Base-by-base conservation (phyloP, 2,888 invertebrate genomes). In the Agrotis exclamationis region DNA sequence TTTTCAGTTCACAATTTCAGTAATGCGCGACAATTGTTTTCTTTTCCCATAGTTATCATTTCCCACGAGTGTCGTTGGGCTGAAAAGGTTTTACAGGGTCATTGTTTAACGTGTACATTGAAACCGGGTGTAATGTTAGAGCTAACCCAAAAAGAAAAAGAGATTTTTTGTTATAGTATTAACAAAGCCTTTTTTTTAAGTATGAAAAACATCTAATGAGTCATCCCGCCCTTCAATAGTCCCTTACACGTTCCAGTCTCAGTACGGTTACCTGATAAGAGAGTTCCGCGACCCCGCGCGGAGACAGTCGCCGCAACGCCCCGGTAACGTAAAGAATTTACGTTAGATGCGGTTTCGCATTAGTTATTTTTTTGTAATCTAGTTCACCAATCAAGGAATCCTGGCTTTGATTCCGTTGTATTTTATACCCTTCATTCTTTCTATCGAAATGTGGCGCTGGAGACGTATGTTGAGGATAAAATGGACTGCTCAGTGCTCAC, bases 1-100 rank as follows among this genome's bases (percentile, higher is more conserved):
- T 56, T 56, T 33, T 56, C 56, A n/a, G 56, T n/a, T 3, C 6
- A 63, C 44, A 66, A 50, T 74, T 66, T 60, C 7, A 50, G n/a
- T 56, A 65, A 24, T 28, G 22, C n/a, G 20, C 47, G 44, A 28
- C 44, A 44, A 24, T 74, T 57, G 39, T 62, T 47, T 51, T 47
- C 48, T 53, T 33, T 53, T 18, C 44, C 50, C 33, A 45, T 28
- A 45, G 24, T 50, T 63, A 48, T 58, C 28, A 18, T 75, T 74
- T 58, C 51, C 51, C 76, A 51, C 28, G 28, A 44, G 57, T 22
- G 18, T 69, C 44, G 22, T 69, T 58, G 33, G 28, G 45, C 33
- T 33, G 22, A 28, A 51, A 47, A 69, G 47, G 68, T 54, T 74
- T 50, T 45, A 45, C 20, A 39, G 47, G 18, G 33, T 56, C 24